phyloP scores from a whole-genome alignment of 2,797 vertebrate species.

The Gymnothorax reevesii region DNA sequence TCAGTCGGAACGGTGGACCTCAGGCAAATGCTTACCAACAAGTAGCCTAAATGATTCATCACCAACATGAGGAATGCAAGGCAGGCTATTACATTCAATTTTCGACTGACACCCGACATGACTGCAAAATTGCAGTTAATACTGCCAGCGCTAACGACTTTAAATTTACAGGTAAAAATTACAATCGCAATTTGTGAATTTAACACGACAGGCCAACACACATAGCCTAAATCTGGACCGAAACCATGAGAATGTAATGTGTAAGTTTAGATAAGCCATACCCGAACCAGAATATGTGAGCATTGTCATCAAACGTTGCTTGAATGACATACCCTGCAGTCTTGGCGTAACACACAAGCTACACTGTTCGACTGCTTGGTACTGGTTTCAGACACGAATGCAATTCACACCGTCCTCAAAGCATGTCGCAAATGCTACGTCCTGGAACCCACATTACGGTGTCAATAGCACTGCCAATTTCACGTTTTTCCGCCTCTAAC shows the following conservation, averaged over 20 bases:
- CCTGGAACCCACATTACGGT: neutral
- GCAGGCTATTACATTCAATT: neutral
- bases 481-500: neutral
- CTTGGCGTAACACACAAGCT: neutral
- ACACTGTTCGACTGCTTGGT: neutral
- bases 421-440: neutral
- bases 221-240: neutral
- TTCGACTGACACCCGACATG: neutral
- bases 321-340: neutral
- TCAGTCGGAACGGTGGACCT: neutral
- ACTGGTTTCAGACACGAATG: conserved; percentile 7
- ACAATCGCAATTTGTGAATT: neutral
- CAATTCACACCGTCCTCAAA: neutral
- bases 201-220: no score
- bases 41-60: neutral
- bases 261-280: neutral
- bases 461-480: conserved; percentile 3
- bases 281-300: neutral
- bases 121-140: neutral
- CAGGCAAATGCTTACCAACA: neutral
- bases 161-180: neutral
- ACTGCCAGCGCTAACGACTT: neutral
- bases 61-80: neutral
- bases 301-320: neutral
- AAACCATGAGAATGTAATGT: neutral